Base-by-base conservation (phyloP, 2,797 vertebrate genomes). In the Meriones psammophilus region DNA sequence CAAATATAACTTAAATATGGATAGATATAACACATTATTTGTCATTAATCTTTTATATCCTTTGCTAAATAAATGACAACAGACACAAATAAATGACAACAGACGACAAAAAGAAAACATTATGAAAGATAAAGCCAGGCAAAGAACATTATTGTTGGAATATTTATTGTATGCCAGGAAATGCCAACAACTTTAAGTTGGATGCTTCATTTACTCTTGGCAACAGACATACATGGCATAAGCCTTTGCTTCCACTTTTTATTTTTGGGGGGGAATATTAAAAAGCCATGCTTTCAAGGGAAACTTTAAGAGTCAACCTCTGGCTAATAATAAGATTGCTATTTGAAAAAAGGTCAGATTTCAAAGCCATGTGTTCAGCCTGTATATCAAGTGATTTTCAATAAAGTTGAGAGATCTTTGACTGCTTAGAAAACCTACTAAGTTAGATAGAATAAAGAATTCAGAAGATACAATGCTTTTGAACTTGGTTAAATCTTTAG, bases 391-490 rank as follows among this genome's bases (percentile, higher is more conserved):
- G 66, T 76, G 78, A 60, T 54, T 80, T 96, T 94, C 39, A 80
- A 2, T 28, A 30, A 92, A 71, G 10, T n/a, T 83, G 36, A 33
- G 2, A 12, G 42, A 83, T 77, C 39, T 50, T 89, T 91, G 62
- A 74, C n/a, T 88, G 36, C 88, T 18, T 88, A 85, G 13, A 5
- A 71, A 83, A 87, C 30, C n/a, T 56, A 28, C 33, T 66, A 58
- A 91, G 60, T 93, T 77, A 36, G 10, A 42, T 76, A 56, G 78
- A 92, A 84, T 60, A 73, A 92, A 91, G 58, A 8, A 80, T 77
- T 92, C 46, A 88, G 58, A 80, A 88, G 71, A 18, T 79, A 22
- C 76, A 64, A 58, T 64, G 4, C 20, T 74, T 33, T 33, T 28
- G 79, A 15, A 17, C 13, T 60, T 1, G 50, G 10, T 89, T 76